Percentiles rank a stretch among this genome's conserved stretches.
Conservation (phyloP, 2,797 vertebrate genomes). For the Leuciscus waleckii region DNA sequence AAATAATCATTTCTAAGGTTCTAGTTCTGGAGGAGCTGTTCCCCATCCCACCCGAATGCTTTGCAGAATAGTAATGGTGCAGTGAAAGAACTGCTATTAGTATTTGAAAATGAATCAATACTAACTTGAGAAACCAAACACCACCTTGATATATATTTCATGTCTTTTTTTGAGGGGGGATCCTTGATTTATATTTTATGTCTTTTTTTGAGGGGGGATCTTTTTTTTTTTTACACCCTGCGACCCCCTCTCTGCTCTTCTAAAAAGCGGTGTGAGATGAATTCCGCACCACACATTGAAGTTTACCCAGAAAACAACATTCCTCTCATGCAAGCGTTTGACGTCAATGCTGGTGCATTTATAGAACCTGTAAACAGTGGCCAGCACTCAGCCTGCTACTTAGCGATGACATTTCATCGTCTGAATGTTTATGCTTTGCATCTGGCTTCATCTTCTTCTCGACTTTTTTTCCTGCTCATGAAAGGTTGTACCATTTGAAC, state of each 20-base stretch:
- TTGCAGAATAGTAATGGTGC: background rate
- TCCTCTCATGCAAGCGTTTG: slow-evolving; percentile 66
- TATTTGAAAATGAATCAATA: background rate
- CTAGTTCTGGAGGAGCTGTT: background rate
- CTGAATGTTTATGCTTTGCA: slow-evolving; percentile 61
- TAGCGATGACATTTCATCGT: slow-evolving; percentile 62
- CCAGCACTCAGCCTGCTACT: slow-evolving; percentile 59
- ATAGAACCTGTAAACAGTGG: slow-evolving; percentile 68
- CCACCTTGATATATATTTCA: background rate
- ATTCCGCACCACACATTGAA: slow-evolving; percentile 69
- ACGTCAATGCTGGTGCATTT: slow-evolving; percentile 68
- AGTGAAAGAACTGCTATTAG: background rate
- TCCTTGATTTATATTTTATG: background rate
- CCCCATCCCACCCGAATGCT: background rate
- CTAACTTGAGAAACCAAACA: background rate
- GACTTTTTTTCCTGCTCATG: slow-evolving; percentile 64
- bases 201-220: background rate
- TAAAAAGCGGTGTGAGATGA: slow-evolving; percentile 54
- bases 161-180: background rate
- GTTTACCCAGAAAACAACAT: slow-evolving; percentile 71
- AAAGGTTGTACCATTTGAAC: slow-evolving; percentile 52
- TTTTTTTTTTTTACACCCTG: slow-evolving; percentile 32
- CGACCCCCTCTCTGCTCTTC: slow-evolving; percentile 40
- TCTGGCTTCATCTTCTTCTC: slow-evolving; percentile 51
- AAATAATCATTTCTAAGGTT: background rate